phyloP scores from a whole-genome alignment of 30 jellyfish, hydroid and myxozoan genomes.

The Mastigias papua region DNA sequence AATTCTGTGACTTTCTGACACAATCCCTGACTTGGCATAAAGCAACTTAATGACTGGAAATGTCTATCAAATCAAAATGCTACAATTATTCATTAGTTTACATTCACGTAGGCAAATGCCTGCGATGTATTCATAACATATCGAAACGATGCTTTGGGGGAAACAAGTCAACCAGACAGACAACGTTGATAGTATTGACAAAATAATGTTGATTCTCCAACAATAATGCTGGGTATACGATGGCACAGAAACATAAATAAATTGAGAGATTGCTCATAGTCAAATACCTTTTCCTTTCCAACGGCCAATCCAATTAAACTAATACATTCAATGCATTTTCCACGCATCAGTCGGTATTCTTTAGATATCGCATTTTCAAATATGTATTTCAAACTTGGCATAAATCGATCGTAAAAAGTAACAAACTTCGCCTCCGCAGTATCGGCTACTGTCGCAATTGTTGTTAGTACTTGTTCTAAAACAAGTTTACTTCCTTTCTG shows the following conservation, averaged over 20 bases:
- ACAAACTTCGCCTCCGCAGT: constrained; percentile 97
- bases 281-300: constrained; percentile 95
- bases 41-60: too few relatives aligned
- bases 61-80: too few relatives aligned
- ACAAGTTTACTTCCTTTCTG: constrained; percentile 92
- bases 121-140: too few relatives aligned
- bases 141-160: too few relatives aligned
- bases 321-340: constrained; percentile 97
- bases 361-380: constrained; percentile 92
- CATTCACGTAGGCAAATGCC: too few relatives aligned
- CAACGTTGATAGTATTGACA: too few relatives aligned
- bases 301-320: constrained; percentile 99
- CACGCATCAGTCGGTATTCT: constrained; percentile 94
- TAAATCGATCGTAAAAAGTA: constrained; percentile 91
- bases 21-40: too few relatives aligned
- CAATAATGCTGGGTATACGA: too few relatives aligned
- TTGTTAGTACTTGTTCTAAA: constrained; percentile 93
- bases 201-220: too few relatives aligned
- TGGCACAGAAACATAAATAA: not conserved
- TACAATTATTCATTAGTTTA: too few relatives aligned
- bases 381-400: constrained; percentile 95
- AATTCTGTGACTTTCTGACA: too few relatives aligned
- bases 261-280: not conserved
- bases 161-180: too few relatives aligned
- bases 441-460: constrained; percentile 99